Conservation (phyloP, 2,888 invertebrate species). For the Eristalinus aeneus region DNA sequence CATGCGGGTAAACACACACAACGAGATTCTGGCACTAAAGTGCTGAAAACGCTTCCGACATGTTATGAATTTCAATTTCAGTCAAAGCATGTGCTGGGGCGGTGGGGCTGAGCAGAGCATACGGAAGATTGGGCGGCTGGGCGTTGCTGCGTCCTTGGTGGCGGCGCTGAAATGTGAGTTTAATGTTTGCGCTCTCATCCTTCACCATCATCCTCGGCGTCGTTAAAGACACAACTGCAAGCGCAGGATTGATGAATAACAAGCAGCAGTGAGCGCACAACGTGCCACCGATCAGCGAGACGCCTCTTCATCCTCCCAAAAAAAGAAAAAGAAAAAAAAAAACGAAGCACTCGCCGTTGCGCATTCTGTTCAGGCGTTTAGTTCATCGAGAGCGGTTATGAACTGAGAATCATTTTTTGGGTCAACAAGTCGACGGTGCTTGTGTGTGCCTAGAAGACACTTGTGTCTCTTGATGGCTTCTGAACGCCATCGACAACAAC, state of each 20-base stretch:
- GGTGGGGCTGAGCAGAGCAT: too few species aligned
- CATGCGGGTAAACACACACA: background rate
- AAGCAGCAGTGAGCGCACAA: background rate
- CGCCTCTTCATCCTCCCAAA: background rate
- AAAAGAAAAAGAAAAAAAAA: constrained; percentile 14
- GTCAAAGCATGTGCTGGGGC: constrained; percentile 2
- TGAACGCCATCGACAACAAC: background rate
- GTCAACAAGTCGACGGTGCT: constrained; percentile 25
- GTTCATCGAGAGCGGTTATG: constrained; percentile 56
- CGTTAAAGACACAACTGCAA: constrained; percentile 25
- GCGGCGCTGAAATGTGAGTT: constrained; percentile 10
- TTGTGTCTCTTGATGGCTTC: constrained; percentile 31
- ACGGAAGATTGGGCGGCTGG: background rate
- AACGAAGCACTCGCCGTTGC: constrained; percentile 3
- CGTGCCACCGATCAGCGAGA: constrained; percentile 18
- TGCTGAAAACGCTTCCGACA: constrained; percentile 55
- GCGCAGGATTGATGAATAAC: constrained; percentile 12
- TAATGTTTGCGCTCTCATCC: constrained; percentile 31
- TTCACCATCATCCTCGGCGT: constrained; percentile 19
- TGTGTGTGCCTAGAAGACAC: constrained; percentile 22
- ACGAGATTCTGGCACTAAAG: constrained; percentile 28
- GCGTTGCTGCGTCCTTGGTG: background rate
- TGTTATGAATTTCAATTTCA: constrained; percentile 64
- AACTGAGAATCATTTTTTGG: constrained; percentile 47
- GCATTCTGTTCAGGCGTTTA: constrained; percentile 50